phyloP scores from a whole-genome alignment of 2,113 vertebrate species.

The Thunnus maccoyii region DNA sequence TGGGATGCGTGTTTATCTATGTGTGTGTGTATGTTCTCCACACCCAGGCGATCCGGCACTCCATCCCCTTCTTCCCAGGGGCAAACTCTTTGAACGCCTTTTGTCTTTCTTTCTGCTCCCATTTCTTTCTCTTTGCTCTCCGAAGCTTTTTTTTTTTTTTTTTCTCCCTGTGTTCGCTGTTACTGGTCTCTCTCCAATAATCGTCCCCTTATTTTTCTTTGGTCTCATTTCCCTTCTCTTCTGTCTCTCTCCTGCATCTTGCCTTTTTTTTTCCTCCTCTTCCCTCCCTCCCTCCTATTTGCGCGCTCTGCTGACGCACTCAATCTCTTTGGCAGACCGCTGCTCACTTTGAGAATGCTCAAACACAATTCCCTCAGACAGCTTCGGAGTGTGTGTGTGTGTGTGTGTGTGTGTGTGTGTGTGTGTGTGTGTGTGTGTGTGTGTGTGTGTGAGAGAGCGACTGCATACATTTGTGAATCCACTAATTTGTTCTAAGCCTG shows the following conservation, averaged over 20 bases:
- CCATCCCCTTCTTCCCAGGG: constrained; percentile 45
- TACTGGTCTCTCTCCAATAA: constrained; percentile 24
- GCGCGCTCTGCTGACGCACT: constrained; percentile 53
- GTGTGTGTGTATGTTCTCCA: constrained; percentile 8
- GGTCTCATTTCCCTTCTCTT: constrained; percentile 20
- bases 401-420: neutral
- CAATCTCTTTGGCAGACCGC: constrained; percentile 38
- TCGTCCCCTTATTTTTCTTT: constrained; percentile 14
- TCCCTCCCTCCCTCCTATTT: neutral
- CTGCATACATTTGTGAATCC: neutral
- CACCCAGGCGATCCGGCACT: constrained; percentile 4
- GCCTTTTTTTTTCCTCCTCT: neutral
- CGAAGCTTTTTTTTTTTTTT: neutral
- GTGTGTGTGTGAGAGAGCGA: neutral
- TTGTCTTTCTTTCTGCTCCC: constrained; percentile 49
- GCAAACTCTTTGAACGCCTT: constrained; percentile 55
- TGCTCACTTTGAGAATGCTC: constrained; percentile 58
- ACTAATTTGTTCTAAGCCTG: constrained; percentile 7
- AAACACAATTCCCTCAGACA: constrained; percentile 30
- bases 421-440: neutral
- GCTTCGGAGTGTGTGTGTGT: neutral
- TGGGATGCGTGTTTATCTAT: neutral
- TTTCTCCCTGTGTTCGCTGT: neutral
- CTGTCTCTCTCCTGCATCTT: constrained; percentile 3
- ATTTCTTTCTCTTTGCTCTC: constrained; percentile 6